phyloP scores from a whole-genome alignment of 2,888 invertebrate species.

The Hirudinaria manillensis region DNA sequence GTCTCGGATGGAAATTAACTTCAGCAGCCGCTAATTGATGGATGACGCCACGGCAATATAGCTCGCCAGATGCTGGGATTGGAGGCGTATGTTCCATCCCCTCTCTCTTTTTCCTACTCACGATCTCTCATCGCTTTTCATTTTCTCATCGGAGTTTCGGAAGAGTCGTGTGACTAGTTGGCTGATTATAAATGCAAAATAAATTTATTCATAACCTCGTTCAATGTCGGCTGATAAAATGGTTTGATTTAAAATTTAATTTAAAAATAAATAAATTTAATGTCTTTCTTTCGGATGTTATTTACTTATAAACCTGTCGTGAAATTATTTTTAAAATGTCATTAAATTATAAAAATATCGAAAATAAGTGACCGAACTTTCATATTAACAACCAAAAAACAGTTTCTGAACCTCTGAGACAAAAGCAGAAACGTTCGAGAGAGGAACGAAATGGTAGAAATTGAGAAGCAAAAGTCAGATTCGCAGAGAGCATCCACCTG shows the following conservation, averaged over 20 bases:
- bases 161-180: too few relatives aligned
- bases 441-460: background rate
- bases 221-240: too few relatives aligned
- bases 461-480: background rate
- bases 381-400: background rate
- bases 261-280: too few relatives aligned
- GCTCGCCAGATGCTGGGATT: slow-evolving; percentile 31
- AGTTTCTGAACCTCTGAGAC: background rate
- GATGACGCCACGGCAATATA: slow-evolving; percentile 31
- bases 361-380: background rate
- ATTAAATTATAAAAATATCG: background rate
- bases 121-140: slow-evolving; percentile 5
- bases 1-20: slow-evolving; percentile 29
- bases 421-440: background rate
- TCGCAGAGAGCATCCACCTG: too few relatives aligned
- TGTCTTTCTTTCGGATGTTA: too few relatives aligned
- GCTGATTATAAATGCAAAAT: too few relatives aligned
- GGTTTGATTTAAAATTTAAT: too few relatives aligned
- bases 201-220: too few relatives aligned
- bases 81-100: slow-evolving; percentile 16
- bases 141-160: background rate
- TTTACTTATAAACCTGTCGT: too few relatives aligned
- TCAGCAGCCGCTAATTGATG: slow-evolving; percentile 27
- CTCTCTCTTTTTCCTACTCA: slow-evolving; percentile 10
- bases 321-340: too few relatives aligned